Evolutionary conservation across 1,140 invertebrate species (phyloP), one percentile per base, ranked within the genome.

Genomic region (Gonioctena quinquepunctata): DNA sequence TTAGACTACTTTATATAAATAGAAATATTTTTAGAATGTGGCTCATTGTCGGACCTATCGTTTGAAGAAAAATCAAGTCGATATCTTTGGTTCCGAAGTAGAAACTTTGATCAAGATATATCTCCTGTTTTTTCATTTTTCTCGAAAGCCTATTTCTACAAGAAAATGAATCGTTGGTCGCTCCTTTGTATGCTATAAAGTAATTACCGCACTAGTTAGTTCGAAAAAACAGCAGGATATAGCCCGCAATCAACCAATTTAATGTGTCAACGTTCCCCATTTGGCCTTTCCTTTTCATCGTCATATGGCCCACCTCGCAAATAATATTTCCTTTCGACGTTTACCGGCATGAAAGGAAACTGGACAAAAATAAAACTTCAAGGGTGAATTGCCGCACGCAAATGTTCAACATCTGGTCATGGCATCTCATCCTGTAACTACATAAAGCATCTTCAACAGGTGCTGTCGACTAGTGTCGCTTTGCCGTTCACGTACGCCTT

Each of bases 381-480:
- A 21, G 19, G 16, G 16, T 56, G 52, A 19, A 18, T 56, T 21
- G 11, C 52, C 52, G 52, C 52, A 56, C 52, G 52, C 52, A 56
- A 56, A 56, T 56, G 52, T 19, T 56, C n/a, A 56, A 19, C 22
- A 56, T 56, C 52, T 56, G 52, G 52, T 56, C n/a, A 19, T 56
- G 52, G 52, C 52, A 56, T 23, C 22, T 23, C 21, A 21, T 23
- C 22, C 52, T 23, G 18, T 13, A 56, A 23, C 11, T 23, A 23
- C 52, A 19, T 19, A 21, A 56, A 56, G 22, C 52, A 19, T 56
- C 22, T 56, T 56, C 52, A 56, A 56, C 52, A 56, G 52, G 52
- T 56, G 52, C 21, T 56, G 18, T 56, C 18, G 52, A 56, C 18
- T 56, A 23, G n/a, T 56, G 52, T 56, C 52, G 52, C 52, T 56